Evolutionary conservation across 2,797 vertebrate species (phyloP), one percentile per base, ranked within the genome.

Genomic region (Cuculus canorus): DNA sequence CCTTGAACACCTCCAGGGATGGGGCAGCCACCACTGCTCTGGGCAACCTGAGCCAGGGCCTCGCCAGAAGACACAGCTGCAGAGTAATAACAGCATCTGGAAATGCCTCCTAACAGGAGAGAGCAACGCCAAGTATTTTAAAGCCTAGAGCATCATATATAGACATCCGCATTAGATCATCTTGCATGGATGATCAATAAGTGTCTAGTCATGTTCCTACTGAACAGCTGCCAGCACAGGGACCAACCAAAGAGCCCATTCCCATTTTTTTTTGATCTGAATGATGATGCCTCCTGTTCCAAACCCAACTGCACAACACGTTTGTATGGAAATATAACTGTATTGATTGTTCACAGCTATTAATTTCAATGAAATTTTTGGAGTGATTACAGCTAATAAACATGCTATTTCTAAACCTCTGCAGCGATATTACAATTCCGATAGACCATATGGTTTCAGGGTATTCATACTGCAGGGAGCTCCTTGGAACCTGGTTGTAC

Each of bases 341-440:
- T 8, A 32, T 4, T 18, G 68, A 93, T 22, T 10, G 52, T 35
- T 59, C 72, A 70, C 1, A 7, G 61, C 84, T 56, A 82, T 61
- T 91, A 57, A 45, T 54, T 78, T 54, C 63, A 92, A 89, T 27
- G 32, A 93, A 82, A 78, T 93, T 47, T 72, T 4, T 54, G 30
- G 79, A 91, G 73, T 32, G 53, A 90, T 95, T 94, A 89, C 91
- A 94, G 90, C 66, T 96, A 96, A 97, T 90, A 92, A 94, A 82
- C 83, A 82, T 1, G 14, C 77, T 85, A 82, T 81, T 95, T 88
- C 76, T 69, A 82, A 95, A 59, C n/a, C 81, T 95, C 92, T 21
- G 61, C 93, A 90, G 88, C 57, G 72, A 50, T 66, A 82, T 77
- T 88, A 82, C 14, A 32, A 39, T 82, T 95, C 88, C 28, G 39